phyloP scores from a whole-genome alignment of 2,797 vertebrate genomes.

The Myotis vivesi region DNA sequence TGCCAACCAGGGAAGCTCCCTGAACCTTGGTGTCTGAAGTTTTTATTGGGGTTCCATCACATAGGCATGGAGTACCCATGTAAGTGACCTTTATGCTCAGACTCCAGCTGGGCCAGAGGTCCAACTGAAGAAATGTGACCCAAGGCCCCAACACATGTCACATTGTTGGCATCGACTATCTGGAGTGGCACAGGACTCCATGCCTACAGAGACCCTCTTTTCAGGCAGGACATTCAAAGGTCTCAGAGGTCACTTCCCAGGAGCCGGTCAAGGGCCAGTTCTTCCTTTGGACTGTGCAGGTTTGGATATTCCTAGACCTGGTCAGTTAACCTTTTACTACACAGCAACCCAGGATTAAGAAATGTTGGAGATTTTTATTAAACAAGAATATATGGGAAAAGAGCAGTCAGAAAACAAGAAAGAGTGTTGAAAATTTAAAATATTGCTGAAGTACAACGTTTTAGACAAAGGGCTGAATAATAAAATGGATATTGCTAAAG shows the following conservation, averaged over 20 bases:
- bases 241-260: neutral
- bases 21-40: neutral
- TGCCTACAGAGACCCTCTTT: neutral
- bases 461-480: neutral
- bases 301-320: neutral
- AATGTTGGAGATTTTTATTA: too few relatives aligned
- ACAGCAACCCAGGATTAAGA: neutral
- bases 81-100: neutral
- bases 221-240: neutral
- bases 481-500: neutral
- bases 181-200: neutral
- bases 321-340: neutral
- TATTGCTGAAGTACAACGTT: neutral
- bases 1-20: neutral
- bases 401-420: neutral
- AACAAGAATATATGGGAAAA: neutral
- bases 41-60: neutral
- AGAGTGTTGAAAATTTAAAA: neutral
- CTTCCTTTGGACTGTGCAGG: neutral
- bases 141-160: accelerated
- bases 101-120: neutral
- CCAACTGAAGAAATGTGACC: neutral
- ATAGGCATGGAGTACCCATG: neutral
- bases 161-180: neutral
- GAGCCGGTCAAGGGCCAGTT: neutral